Conservation (phyloP, 1,140 invertebrate species). For the Euglossa dilemma region DNA sequence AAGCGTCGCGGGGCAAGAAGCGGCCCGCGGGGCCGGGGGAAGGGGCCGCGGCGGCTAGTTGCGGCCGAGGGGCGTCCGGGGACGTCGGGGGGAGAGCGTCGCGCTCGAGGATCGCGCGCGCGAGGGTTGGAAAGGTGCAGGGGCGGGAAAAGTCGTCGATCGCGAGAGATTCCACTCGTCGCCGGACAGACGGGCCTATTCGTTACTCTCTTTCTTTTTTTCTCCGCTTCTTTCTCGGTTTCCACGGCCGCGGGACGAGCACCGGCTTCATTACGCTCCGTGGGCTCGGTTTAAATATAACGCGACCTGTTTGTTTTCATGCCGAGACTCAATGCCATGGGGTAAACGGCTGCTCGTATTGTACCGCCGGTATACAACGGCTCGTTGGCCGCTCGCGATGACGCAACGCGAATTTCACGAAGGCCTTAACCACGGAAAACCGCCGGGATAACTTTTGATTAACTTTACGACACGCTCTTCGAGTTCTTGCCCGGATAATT, state of each 20-base stretch:
- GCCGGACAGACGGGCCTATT: slow-evolving; percentile 6
- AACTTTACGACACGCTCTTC: neutral
- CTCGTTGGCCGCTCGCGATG: neutral
- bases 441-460: neutral
- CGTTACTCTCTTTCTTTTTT: neutral
- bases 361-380: neutral
- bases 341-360: slow-evolving; percentile 17
- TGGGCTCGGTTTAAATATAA: slow-evolving; percentile 22
- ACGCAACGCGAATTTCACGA: slow-evolving; percentile 4
- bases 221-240: neutral
- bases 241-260: neutral
- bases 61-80: slow-evolving; percentile 44
- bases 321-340: neutral
- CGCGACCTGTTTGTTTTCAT: slow-evolving; percentile 14
- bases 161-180: slow-evolving; percentile 6
- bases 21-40: slow-evolving; percentile 23
- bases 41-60: slow-evolving; percentile 39
- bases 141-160: slow-evolving; percentile 60
- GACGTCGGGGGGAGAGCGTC: slow-evolving; percentile 49
- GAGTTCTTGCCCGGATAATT: no score
- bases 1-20: slow-evolving; percentile 42
- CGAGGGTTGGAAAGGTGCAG: slow-evolving; percentile 45
- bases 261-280: neutral
- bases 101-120: slow-evolving; percentile 19
- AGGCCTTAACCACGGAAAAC: neutral